Percentiles rank a stretch among this genome's conserved stretches.
Evolutionary conservation across 2,888 invertebrate genomes (phyloP).

Genomic region (Pilophorus perplexus): DNA sequence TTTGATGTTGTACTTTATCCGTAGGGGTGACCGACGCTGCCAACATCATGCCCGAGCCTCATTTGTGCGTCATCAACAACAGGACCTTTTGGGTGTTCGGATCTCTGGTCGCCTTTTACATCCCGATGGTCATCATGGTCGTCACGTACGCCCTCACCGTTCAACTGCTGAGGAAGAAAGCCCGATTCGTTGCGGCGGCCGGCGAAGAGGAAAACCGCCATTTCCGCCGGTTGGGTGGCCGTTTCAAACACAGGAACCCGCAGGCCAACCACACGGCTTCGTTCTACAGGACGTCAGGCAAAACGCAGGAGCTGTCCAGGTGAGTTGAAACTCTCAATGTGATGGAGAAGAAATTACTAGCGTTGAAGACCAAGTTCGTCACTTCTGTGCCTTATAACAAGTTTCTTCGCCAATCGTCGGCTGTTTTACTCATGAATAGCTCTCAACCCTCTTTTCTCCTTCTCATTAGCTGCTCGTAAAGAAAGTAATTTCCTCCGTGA

Average conservation of each 20-base stretch:
- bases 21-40: slow-evolving; percentile 70
- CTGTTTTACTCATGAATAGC: too few relatives aligned
- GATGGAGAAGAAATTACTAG: too few relatives aligned
- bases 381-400: too few relatives aligned
- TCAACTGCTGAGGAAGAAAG: slow-evolving; percentile 76
- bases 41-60: slow-evolving; percentile 77
- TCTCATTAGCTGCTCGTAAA: too few relatives aligned
- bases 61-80: slow-evolving; percentile 78
- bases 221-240: slow-evolving; percentile 54
- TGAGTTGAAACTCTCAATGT: too few relatives aligned
- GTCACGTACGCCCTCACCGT: slow-evolving; percentile 88
- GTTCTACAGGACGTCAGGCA: slow-evolving; percentile 46
- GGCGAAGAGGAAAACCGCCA: slow-evolving; percentile 57
- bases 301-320: slow-evolving; percentile 37
- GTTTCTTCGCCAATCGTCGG: too few relatives aligned
- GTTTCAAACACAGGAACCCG: slow-evolving; percentile 51
- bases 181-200: slow-evolving; percentile 67
- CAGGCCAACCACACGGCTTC: slow-evolving; percentile 37
- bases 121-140: slow-evolving; percentile 93
- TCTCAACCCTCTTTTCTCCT: too few relatives aligned
- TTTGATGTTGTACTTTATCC: too few relatives aligned
- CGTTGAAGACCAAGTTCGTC: too few relatives aligned
- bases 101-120: slow-evolving; percentile 89
- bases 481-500: too few relatives aligned
- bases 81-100: slow-evolving; percentile 85